Conservation (phyloP, 2,113 vertebrate genomes). For the Oncorhynchus masou region DNA sequence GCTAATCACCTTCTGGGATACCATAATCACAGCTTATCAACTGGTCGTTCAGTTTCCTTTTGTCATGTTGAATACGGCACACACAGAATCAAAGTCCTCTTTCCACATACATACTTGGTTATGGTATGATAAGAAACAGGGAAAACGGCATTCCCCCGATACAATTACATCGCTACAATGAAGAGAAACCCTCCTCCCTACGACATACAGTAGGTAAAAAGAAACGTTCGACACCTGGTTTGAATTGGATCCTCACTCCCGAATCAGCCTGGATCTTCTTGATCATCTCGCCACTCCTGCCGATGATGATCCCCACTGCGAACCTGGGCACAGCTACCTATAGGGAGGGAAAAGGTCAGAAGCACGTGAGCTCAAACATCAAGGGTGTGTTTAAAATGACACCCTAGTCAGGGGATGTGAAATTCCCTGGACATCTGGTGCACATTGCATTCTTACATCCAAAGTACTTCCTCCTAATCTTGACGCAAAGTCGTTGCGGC, state of each 20-base stretch:
- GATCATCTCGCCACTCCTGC: slow-evolving; percentile 95
- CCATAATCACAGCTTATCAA: too few species aligned
- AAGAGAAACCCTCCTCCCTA: too few species aligned
- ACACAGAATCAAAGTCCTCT: too few species aligned
- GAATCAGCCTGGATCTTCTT: slow-evolving; percentile 96
- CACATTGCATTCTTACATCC: slow-evolving; percentile 75
- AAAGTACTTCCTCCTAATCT: slow-evolving; percentile 86
- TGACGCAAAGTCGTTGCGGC: slow-evolving; percentile 83
- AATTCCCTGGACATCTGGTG: background rate
- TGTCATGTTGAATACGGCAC: too few species aligned
- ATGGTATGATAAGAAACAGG: too few species aligned
- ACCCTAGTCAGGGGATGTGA: background rate
- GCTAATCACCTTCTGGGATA: too few species aligned
- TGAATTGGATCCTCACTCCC: slow-evolving; percentile 94
- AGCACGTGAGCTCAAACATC: background rate
- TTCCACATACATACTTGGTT: too few species aligned
- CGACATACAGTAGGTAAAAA: background rate
- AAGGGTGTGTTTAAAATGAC: background rate
- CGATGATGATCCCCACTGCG: slow-evolving; percentile 93
- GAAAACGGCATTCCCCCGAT: too few species aligned
- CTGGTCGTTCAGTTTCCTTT: too few species aligned
- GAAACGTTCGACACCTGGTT: slow-evolving; percentile 77
- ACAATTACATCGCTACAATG: too few species aligned
- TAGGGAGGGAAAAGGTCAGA: background rate
- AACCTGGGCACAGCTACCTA: slow-evolving; percentile 92